Evolutionary conservation across 2,797 vertebrate genomes (phyloP).

Genomic region (Gallirallus australis): DNA sequence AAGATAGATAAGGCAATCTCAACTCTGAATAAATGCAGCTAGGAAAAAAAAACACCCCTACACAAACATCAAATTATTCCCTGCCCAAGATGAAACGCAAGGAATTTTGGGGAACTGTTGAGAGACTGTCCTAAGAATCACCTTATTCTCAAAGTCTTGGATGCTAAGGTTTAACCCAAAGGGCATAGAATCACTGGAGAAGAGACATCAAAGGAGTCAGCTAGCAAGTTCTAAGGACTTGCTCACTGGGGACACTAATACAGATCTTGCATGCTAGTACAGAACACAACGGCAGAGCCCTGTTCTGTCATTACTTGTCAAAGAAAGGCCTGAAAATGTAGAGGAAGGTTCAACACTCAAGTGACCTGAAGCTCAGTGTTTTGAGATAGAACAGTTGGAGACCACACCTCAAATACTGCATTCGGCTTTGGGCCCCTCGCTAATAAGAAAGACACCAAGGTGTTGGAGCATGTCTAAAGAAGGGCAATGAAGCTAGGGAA

Average conservation of each 20-base stretch:
- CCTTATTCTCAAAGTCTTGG: background rate
- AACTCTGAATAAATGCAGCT: background rate
- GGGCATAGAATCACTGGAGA: background rate
- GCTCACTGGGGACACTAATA: background rate
- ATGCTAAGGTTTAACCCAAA: background rate
- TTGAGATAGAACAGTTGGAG: no score
- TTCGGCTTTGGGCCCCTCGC: background rate
- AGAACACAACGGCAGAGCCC: background rate
- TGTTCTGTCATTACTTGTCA: background rate
- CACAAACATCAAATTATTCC: background rate
- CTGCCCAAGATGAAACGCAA: background rate
- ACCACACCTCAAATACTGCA: accelerated
- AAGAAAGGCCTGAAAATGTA: background rate
- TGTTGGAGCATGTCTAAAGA: background rate
- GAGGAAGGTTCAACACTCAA: background rate
- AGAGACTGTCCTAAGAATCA: background rate
- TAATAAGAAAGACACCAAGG: background rate
- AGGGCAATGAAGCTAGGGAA: background rate
- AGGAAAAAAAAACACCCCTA: background rate
- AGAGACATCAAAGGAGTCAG: background rate
- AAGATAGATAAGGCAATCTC: background rate
- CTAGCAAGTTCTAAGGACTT: background rate
- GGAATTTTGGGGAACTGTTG: background rate
- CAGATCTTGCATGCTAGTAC: background rate
- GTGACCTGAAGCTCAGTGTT: no score